These are phyloP conservation scores for Phocoena sinus DNA, from an alignment of 2,113 vertebrate species.

Conservation along the genomic window DNA sequence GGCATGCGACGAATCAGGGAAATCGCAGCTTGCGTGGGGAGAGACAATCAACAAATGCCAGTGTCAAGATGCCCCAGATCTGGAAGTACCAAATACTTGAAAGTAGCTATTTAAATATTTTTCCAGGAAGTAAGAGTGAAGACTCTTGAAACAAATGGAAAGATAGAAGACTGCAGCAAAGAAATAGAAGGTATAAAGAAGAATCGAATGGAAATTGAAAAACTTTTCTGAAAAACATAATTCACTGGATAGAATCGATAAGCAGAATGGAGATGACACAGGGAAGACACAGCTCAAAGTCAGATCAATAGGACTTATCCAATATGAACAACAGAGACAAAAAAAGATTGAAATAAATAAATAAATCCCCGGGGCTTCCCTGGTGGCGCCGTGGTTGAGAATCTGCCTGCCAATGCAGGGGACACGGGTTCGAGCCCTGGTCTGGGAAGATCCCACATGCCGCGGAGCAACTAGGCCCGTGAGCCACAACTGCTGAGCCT, in stretches of 20 bases:
- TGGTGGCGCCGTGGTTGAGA: too few species aligned
- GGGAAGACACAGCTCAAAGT: background rate
- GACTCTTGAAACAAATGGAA: background rate
- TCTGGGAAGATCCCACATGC: too few species aligned
- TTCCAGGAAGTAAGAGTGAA: background rate
- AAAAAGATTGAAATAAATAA: background rate
- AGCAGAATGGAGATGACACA: background rate
- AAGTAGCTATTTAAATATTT: background rate
- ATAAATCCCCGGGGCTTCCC: too few species aligned
- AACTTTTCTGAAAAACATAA: background rate
- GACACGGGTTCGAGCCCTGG: too few species aligned
- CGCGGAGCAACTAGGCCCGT: too few species aligned
- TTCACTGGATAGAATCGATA: background rate
- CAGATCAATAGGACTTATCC: background rate
- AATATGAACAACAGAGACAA: background rate
- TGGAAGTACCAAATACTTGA: background rate
- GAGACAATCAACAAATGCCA: background rate
- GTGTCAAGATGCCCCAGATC: background rate
- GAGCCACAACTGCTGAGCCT: too few species aligned
- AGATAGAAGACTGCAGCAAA: background rate
- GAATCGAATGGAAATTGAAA: background rate
- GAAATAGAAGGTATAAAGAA: background rate
- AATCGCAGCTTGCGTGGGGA: background rate
- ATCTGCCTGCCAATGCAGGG: too few species aligned
- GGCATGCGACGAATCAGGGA: background rate